Base-by-base conservation (phyloP, 2,113 vertebrate genomes). In the Cyprinodon tularosa region DNA sequence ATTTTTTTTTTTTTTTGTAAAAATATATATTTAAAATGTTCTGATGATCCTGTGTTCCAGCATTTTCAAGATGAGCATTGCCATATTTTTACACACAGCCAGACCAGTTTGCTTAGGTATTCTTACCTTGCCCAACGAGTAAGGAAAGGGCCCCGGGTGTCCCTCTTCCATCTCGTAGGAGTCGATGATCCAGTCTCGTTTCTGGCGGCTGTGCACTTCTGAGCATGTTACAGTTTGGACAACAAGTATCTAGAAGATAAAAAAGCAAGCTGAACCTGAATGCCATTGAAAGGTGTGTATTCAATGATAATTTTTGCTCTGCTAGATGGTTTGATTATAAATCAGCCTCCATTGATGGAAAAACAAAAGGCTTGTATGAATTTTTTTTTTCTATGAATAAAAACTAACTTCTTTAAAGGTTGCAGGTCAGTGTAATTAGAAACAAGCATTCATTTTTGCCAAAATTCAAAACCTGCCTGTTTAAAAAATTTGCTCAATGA, bases 121-220 rank as follows among this genome's bases (percentile, higher is more conserved):
- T 69, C 84, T 91, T 62, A 92, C 91, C 81, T 57, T 80, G 45
- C 91, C 92, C 71, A 93, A 63, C 48, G 8, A 57, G n/a, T 92
- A 92, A 3, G 92, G 93, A 39, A 90, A 91, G 1, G 90, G 92
- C 3, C 93, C 92, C 2, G 67, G 74, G 53, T 92, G 50, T 47
- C 17, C 91, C 78, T 93, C 91, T 68, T 88, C 89, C 4, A 92
- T 83, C 1, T 70, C 60, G 65, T 92, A 93, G 0, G 86, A 83
- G 61, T 76, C 77, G 11, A 88, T 84, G 37, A 92, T 90, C 92
- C 93, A 92, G 3, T 39, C 0, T 48, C 92, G 75, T 72, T 60
- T 89, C 20, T 90, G 82, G 12, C 86, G 89, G 37, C 60, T 84
- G 36, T 78, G 80, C 47, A 48, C 8, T 14, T 78, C 78, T 40